A percentile compares a stretch with the other conserved stretches of the same genome.
Conservation (phyloP, 2,888 invertebrate species). For the Cerastis rubricosa region DNA sequence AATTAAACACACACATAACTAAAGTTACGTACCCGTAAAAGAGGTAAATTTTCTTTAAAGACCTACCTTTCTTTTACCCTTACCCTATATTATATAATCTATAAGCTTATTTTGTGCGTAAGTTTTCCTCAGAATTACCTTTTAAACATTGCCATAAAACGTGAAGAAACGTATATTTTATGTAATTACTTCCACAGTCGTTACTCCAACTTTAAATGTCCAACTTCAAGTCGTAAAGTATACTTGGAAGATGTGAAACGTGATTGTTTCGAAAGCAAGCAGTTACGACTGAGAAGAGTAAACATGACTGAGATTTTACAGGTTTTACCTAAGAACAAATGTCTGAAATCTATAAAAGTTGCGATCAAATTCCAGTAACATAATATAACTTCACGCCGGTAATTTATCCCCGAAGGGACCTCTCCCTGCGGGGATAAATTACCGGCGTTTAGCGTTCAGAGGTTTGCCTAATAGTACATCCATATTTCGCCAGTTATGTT, state of each 20-base stretch:
- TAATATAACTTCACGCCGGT: too few species aligned
- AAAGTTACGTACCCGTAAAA: not conserved
- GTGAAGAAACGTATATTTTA: constrained; percentile 25
- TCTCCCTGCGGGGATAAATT: too few species aligned
- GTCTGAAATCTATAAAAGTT: not conserved
- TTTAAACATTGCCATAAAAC: constrained; percentile 15
- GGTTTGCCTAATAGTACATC: too few species aligned
- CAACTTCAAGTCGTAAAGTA: constrained; percentile 41
- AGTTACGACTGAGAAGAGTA: constrained; percentile 12
- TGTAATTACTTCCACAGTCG: constrained; percentile 8
- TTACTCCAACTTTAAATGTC: constrained; percentile 50
- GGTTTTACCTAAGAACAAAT: not conserved
- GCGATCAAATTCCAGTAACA: too few species aligned
- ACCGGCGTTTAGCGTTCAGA: too few species aligned
- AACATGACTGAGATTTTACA: not conserved
- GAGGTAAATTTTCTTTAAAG: not conserved
- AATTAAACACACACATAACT: not conserved
- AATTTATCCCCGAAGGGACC: too few species aligned
- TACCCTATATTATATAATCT: not conserved
- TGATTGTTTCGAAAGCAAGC: constrained; percentile 20
- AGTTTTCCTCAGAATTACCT: not conserved
- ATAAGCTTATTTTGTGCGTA: not conserved
- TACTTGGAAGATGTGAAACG: constrained; percentile 16
- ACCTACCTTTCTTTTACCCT: not conserved
- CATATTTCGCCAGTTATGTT: too few species aligned